Base-by-base conservation (phyloP, 2,797 vertebrate species). In the Pelodytes ibericus region DNA sequence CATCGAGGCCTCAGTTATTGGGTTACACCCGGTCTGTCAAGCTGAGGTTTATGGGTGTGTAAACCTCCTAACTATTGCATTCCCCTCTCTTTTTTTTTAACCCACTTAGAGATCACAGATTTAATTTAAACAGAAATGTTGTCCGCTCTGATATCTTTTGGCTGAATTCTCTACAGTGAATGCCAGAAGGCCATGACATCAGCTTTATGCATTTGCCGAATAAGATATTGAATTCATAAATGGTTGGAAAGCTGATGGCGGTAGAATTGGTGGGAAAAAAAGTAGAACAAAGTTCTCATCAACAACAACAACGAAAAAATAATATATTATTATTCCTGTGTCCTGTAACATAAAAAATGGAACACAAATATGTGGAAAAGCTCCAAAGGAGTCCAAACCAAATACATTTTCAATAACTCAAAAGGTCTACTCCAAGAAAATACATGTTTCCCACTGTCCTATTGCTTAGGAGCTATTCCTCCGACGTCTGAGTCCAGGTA, bases 331-430 rank as follows among this genome's bases (percentile, higher is more conserved):
- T 11, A 3, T 53, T 24, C 49, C 49, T 20, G 3, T 7, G n/a
- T 20, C 49, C 49, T 7, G 60, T 26, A 56, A 74, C 53, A 65
- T 36, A 73, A 64, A 72, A 64, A 56, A 58, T 1, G 44, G 64
- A 67, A 15, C 8, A 44, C n/a, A 11, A 67, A 33, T 22, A 25
- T 33, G 53, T 72, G 69, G 41, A 78, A 67, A 66, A 62, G 41
- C 30, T 67, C 20, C 25, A 33, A 51, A 16, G 0, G 63, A 78
- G 51, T 9, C 7, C 26, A 22, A 26, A 58, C 81, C 59, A 68
- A 70, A 71, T 69, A 31, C n/a, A 80, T 80, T 77, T 68, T 20
- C 22, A n/a, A 77, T 83, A 62, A 85, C 78, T 69, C 57, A n/a
- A n/a, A n/a, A n/a, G n/a, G n/a, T n/a, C n/a, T n/a, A n/a, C n/a